A percentile compares a stretch with the other conserved stretches of the same genome.
Conservation (phyloP, 1,140 invertebrate genomes). For the Acromyrmex heyeri region DNA sequence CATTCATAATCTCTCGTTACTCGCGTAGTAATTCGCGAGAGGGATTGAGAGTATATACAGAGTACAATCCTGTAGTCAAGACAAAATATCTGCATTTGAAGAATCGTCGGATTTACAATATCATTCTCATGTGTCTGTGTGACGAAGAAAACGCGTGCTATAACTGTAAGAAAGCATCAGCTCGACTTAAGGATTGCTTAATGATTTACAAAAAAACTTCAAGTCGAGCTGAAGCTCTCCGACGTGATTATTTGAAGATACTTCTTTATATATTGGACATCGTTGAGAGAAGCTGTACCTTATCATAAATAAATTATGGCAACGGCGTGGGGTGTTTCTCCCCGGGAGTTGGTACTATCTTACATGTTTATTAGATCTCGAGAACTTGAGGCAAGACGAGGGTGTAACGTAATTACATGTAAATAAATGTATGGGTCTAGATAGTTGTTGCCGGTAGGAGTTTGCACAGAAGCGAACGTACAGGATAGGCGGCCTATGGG, state of each 20-base stretch:
- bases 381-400: constrained; percentile 52
- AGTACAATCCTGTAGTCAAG: background rate
- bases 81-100: background rate
- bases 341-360: constrained; percentile 28
- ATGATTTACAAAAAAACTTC: background rate
- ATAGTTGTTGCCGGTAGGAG: constrained; percentile 72
- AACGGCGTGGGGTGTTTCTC: background rate
- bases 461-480: constrained; percentile 53
- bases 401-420: constrained; percentile 79
- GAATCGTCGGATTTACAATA: background rate
- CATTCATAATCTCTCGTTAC: constrained; percentile 34
- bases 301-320: constrained; percentile 74
- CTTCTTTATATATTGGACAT: constrained; percentile 21
- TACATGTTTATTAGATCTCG: constrained; percentile 75
- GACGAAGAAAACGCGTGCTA: background rate
- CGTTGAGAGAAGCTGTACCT: background rate
- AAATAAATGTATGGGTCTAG: constrained; percentile 82
- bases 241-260: constrained; percentile 13
- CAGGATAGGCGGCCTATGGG: constrained; percentile 44
- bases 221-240: background rate
- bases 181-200: too few species aligned
- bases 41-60: background rate
- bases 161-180: background rate
- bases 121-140: too few species aligned
- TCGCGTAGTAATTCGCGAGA: constrained; percentile 9